Evolutionary conservation across 2,888 invertebrate genomes (phyloP).

Genomic region (Odontocolon sp.): DNA sequence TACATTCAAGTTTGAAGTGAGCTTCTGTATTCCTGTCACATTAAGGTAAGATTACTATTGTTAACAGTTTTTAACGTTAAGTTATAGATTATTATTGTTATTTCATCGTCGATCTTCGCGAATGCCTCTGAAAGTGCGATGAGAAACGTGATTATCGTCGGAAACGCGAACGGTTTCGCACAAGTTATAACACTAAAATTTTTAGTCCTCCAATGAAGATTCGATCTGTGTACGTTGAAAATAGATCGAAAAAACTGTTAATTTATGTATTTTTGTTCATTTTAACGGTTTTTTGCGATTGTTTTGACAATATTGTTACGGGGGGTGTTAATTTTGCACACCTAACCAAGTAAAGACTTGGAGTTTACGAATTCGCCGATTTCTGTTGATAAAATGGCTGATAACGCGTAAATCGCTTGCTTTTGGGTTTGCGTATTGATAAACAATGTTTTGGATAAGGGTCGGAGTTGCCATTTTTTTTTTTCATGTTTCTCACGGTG

Average conservation of each 20-base stretch:
- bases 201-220: no score
- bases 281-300: not conserved
- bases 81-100: not conserved
- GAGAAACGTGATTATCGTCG: conserved; percentile 2
- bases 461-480: conserved; percentile 9
- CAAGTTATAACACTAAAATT: no score
- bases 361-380: not conserved
- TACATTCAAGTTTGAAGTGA: conserved; percentile 88
- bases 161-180: no score
- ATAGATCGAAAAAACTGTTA: no score
- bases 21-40: conserved; percentile 85
- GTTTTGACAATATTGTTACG: no score
- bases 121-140: not conserved
- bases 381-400: not conserved
- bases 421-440: not conserved
- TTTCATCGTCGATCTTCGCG: not conserved
- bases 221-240: no score
- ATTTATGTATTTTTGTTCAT: not conserved
- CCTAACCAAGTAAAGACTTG: conserved; percentile 65
- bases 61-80: conserved; percentile 40
- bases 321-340: conserved; percentile 34
- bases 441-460: conserved; percentile 33
- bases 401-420: not conserved
- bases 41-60: conserved; percentile 81
- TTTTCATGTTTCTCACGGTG: conserved; percentile 66